Base-by-base conservation (phyloP, 2,113 vertebrate species). In the Macrotus californicus region DNA sequence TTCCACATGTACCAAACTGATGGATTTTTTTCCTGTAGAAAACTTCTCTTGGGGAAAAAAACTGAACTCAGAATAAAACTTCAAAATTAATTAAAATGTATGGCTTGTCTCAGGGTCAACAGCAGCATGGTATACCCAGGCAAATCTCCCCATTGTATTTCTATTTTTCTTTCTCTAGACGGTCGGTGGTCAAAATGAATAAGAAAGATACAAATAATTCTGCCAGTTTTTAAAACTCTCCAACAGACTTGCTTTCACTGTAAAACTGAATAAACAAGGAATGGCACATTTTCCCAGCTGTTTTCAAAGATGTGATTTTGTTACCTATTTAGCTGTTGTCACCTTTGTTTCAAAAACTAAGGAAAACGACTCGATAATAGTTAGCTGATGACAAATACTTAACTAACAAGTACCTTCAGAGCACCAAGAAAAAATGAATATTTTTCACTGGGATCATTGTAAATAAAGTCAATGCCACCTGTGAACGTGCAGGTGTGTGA, bases 31-130 rank as follows among this genome's bases (percentile, higher is more conserved):
- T 94, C 54, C 15, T 77, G 7, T 48, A 93, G 85, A 46, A 94
- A 82, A 39, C 7, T 86, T 72, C 86, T 96, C 19, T 61, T 93
- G 52, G 59, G 24, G 34, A 77, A 79, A 79, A 87, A 87, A 26
- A 70, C 21, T 67, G 54, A 89, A 36, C 21, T 89, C 24, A 79
- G 48, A 79, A 64, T 85, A 82, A 89, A 94, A 77, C 41, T 88
- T 92, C 34, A 91, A 64, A 96, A 86, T 90, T 90, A 64, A 89
- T 94, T 91, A 91, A 95, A 88, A 95, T 86, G 29, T 46, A 64
- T 88, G 36, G 52, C 52, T 92, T 94, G 31, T 88, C 77, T 91
- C 3, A 4, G 26, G 19, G 5, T 18, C 11, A 86, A 52, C 6
- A 72, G 48, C 11, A 88, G 18, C 13, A 19, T 59, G 11, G 22